Evolutionary conservation across 1,140 invertebrate genomes (phyloP).

Genomic region (Solenopsis invicta): DNA sequence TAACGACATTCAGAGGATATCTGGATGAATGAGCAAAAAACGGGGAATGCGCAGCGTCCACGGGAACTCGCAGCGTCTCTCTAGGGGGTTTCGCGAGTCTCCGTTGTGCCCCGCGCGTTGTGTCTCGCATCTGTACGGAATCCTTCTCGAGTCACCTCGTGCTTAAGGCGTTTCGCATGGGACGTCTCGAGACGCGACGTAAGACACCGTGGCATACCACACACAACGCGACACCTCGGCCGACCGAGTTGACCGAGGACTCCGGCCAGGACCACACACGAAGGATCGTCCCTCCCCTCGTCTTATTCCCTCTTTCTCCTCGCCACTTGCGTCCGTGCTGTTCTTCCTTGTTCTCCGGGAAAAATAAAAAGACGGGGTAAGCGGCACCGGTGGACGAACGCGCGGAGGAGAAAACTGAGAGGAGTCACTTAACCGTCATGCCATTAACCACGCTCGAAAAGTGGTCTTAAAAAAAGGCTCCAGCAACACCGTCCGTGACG

Average conservation of each 20-base stretch:
- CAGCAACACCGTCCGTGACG: not conserved
- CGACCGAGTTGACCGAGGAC: conserved; percentile 74
- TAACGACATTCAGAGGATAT: conserved; percentile 17
- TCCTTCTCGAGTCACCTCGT: conserved; percentile 18
- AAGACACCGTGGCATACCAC: conserved; percentile 83
- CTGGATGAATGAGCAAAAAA: not conserved
- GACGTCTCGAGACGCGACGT: conserved; percentile 60
- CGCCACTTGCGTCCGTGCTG: conserved; percentile 47
- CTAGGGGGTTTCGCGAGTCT: conserved; percentile 52
- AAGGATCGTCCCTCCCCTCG: conserved; percentile 79
- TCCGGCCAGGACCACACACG: conserved; percentile 83
- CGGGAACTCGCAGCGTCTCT: not conserved
- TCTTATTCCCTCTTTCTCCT: conserved; percentile 65
- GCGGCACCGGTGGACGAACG: conserved; percentile 55
- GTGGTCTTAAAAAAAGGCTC: conserved; percentile 44
- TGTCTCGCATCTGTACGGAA: conserved; percentile 20
- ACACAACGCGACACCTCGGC: conserved; percentile 85
- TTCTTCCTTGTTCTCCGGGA: conserved; percentile 63
- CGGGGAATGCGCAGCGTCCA: not conserved
- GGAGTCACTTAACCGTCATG: conserved; percentile 67
- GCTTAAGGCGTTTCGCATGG: conserved; percentile 68
- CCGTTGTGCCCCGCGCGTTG: not conserved
- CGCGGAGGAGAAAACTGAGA: conserved; percentile 59
- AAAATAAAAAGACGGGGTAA: conserved; percentile 53
- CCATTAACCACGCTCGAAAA: conserved; percentile 66